These are phyloP conservation scores for Coptodon rendalli DNA, from an alignment of 2,113 vertebrate species.

Conservation along the genomic window DNA sequence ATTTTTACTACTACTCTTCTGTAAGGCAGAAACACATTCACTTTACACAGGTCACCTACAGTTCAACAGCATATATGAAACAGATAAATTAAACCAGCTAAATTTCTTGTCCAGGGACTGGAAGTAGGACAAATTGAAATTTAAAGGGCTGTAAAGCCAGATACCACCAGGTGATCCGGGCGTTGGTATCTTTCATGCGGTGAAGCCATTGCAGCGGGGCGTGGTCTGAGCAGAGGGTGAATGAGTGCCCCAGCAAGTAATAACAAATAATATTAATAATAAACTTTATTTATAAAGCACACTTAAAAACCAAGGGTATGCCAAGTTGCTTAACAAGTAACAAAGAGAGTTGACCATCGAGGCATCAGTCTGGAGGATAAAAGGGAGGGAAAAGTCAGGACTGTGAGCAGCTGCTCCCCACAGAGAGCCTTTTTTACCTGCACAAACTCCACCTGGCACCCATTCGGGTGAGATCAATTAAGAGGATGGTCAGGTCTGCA, in stretches of 20 bases:
- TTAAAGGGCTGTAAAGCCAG: background rate
- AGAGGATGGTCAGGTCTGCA: background rate
- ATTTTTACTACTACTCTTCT: fast-evolving
- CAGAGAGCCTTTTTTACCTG: background rate
- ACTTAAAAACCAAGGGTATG: too few relatives aligned
- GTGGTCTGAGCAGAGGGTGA: background rate
- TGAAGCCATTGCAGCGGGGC: background rate
- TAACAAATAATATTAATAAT: background rate
- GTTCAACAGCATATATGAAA: background rate
- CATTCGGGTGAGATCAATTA: background rate
- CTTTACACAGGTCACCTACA: background rate
- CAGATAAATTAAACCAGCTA: background rate
- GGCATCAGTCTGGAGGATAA: background rate
- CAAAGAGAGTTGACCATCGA: background rate
- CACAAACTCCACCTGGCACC: background rate
- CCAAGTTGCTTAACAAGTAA: too few relatives aligned
- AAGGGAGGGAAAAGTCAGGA: background rate
- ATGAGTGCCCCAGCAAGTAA: background rate
- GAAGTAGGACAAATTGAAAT: background rate
- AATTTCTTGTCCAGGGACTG: background rate
- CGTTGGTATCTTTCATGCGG: background rate
- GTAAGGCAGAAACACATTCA: background rate
- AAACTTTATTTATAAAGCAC: too few relatives aligned
- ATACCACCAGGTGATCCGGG: background rate
- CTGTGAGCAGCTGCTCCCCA: background rate